Evolutionary conservation across 2,888 invertebrate genomes (phyloP).

Genomic region (Ophioninae sp.): DNA sequence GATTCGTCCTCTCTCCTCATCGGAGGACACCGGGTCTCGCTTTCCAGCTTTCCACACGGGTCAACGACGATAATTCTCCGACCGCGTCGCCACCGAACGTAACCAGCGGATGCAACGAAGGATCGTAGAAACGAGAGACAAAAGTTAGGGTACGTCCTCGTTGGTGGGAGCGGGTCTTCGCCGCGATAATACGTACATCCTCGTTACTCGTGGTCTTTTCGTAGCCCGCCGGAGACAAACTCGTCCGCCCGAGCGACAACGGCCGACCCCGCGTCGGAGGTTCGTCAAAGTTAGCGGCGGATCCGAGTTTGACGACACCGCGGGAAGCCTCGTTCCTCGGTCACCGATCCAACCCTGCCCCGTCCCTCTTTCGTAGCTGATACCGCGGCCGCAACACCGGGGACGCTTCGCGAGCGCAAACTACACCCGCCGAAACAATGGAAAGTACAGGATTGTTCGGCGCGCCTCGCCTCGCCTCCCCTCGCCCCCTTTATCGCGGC

Average conservation of each 20-base stretch:
- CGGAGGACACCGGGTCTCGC: slow-evolving; percentile 2
- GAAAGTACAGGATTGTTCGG: neutral
- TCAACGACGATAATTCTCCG: slow-evolving; percentile 43
- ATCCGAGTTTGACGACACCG: slow-evolving; percentile 51
- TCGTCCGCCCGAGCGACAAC: slow-evolving; percentile 18
- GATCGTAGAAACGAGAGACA: slow-evolving; percentile 11
- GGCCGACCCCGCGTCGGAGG: slow-evolving; percentile 34
- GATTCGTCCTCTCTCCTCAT: slow-evolving; percentile 17
- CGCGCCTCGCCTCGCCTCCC: neutral
- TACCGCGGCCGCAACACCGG: neutral
- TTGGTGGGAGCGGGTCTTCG: slow-evolving; percentile 5
- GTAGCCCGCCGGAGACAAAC: neutral
- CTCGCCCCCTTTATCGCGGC: neutral
- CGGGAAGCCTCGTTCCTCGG: slow-evolving; percentile 3
- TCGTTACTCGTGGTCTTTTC: slow-evolving; percentile 29
- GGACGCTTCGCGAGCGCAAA: neutral
- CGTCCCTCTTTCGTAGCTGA: neutral
- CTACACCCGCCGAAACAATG: neutral
- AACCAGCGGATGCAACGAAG: slow-evolving; percentile 26
- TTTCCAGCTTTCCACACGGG: slow-evolving; percentile 39
- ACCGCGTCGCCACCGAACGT: slow-evolving; percentile 10
- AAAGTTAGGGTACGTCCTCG: slow-evolving; percentile 19
- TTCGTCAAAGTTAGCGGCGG: slow-evolving; percentile 56
- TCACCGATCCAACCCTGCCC: neutral
- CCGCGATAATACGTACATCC: slow-evolving; percentile 15